A percentile compares a stretch with the other conserved stretches of the same genome.
Conservation (phyloP, 1,140 invertebrate species). For the Polypedilum pembai region DNA sequence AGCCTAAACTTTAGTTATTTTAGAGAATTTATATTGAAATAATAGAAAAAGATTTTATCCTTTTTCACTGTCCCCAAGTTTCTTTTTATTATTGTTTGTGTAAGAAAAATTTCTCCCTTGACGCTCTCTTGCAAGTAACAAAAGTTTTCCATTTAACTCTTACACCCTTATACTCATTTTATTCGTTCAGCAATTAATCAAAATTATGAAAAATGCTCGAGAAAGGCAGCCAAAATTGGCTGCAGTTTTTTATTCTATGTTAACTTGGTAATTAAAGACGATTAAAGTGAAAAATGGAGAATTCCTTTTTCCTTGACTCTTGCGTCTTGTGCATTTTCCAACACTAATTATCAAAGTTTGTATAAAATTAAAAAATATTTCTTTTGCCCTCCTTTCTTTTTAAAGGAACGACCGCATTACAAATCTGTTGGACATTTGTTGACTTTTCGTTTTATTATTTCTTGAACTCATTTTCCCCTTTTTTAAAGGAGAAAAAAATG, state of each 20-base stretch:
- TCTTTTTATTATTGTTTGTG: background rate
- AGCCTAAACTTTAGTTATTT: conserved; percentile 30
- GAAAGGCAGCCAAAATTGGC: conserved; percentile 21
- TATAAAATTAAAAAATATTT: conserved; percentile 20
- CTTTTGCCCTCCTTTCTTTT: background rate
- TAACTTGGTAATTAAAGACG: background rate
- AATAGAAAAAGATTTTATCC: background rate
- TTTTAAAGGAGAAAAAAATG: background rate
- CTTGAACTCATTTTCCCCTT: background rate
- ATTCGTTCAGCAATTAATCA: conserved; percentile 10
- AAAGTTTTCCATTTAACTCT: background rate
- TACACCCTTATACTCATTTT: background rate
- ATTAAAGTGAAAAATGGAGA: conserved; percentile 26
- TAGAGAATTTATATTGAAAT: background rate
- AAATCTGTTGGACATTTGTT: conserved; percentile 18
- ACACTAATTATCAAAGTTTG: conserved; percentile 21
- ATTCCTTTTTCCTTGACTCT: conserved; percentile 1
- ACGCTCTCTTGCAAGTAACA: background rate
- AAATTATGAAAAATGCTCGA: conserved; percentile 1
- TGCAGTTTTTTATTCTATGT: conserved; percentile 22
- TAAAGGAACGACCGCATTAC: background rate
- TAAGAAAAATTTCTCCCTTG: background rate
- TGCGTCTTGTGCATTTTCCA: background rate
- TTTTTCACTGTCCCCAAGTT: background rate
- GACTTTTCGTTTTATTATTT: background rate